Evolutionary conservation across 2,888 invertebrate genomes (phyloP), one percentile per base, ranked within the genome.

Genomic region (Folsomia candida): DNA sequence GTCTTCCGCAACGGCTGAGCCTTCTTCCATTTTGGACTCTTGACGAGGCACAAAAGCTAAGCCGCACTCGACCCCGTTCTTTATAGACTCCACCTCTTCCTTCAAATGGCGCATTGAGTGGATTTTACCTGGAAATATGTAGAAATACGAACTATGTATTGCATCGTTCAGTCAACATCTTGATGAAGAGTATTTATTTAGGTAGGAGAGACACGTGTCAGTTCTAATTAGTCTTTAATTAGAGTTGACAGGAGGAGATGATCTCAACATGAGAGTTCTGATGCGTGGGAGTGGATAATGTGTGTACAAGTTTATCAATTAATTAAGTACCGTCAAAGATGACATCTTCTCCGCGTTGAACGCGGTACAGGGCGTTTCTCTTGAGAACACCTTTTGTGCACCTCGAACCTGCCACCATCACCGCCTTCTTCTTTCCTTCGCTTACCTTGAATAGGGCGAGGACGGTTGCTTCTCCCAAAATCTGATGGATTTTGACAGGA

Each of bases 31-130:
- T n/a, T n/a, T n/a, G n/a, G n/a, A n/a, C n/a, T n/a, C n/a, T n/a
- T n/a, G n/a, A n/a, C n/a, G n/a, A n/a, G n/a, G n/a, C n/a, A n/a
- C 86, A 67, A 97, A 86, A 73, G 90, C 88, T 28, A 98, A 82
- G 0, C 97, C 97, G 83, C 97, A 97, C 82, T 98, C 97, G 71
- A 89, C 87, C 82, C 92, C 92, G 61, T 88, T 89, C 82, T 92
- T 92, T 51, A 97, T 88, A 0, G 88, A 86, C 3, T 89, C 89
- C 2, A 94, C 93, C 84, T 97, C 96, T 65, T 89, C 88, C 82
- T 97, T 97, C 61, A 94, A 84, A 83, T 97, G 95, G 78, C 91
- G 89, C 90, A 98, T 89, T 0, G 95, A 94, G 27, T 86, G 85
- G 68, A 95, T 81, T 76, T 86, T 84, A 63, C 93, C 93, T 84